Conservation (phyloP, 1,140 invertebrate species). For the Onthophagus taurus region DNA sequence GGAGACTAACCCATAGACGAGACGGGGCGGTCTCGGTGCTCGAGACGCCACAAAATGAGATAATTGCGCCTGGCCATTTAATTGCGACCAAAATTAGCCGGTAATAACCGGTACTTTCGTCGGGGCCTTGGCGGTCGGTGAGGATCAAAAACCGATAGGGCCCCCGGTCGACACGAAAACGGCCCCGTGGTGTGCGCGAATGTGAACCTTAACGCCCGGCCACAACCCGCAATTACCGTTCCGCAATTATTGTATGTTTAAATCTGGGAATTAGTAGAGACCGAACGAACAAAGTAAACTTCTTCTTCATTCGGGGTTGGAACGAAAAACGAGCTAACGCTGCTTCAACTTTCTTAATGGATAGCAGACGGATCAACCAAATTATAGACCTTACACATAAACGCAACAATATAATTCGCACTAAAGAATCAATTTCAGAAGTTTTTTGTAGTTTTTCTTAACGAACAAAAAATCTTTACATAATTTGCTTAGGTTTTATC, state of each 20-base stretch:
- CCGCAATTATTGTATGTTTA: constrained; percentile 30
- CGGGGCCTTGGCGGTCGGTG: no score
- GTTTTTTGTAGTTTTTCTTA: no score
- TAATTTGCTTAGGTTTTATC: no score
- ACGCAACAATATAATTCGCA: no score
- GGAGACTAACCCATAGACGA: constrained; percentile 15
- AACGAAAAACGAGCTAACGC: no score
- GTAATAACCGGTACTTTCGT: constrained; percentile 31
- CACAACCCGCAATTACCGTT: constrained; percentile 23
- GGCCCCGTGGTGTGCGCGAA: background rate
- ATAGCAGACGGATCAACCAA: no score
- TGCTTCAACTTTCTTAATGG: no score
- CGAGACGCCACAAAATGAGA: constrained; percentile 35
- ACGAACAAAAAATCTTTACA: no score
- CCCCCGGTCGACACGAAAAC: background rate
- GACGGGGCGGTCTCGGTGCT: constrained; percentile 21
- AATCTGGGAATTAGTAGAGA: constrained; percentile 25
- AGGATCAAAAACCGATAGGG: constrained; percentile 15
- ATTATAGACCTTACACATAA: no score
- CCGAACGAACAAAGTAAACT: constrained; percentile 23
- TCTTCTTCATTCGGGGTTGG: constrained; percentile 12
- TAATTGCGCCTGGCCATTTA: constrained; percentile 33
- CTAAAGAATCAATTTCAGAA: no score
- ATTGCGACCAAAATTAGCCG: constrained; percentile 33
- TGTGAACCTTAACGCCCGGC: constrained; percentile 19